Evolutionary conservation across 1,140 invertebrate genomes (phyloP).

Genomic region (Drosophila jambulina): DNA sequence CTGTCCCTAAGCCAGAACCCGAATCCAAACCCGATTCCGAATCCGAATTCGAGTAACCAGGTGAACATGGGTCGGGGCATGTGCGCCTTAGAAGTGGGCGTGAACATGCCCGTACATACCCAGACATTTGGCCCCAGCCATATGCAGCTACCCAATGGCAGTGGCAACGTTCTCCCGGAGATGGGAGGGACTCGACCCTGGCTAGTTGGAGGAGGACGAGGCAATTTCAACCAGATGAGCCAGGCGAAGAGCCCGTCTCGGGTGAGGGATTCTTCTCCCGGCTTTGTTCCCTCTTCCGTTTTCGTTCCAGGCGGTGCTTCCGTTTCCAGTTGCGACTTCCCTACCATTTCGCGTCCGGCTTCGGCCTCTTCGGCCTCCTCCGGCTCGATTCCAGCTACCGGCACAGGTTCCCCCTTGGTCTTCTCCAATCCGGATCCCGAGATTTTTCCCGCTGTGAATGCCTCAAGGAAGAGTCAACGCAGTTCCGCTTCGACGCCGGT

Average conservation of each 20-base stretch:
- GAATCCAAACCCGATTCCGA: not conserved
- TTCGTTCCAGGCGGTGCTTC: not conserved
- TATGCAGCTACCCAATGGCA: constrained; percentile 4
- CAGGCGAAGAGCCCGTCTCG: not conserved
- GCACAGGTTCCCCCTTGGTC: not conserved
- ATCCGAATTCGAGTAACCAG: not conserved
- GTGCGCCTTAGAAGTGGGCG: not conserved
- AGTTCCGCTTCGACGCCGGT: not conserved
- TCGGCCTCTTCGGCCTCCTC: not conserved
- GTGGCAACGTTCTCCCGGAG: too few relatives aligned
- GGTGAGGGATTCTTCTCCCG: not conserved
- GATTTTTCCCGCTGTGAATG: not conserved
- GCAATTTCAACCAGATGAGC: not conserved
- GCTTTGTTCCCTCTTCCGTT: not conserved
- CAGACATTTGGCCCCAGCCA: not conserved
- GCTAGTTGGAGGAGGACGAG: not conserved
- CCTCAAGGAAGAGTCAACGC: not conserved
- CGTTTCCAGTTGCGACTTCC: not conserved
- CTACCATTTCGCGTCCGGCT: not conserved
- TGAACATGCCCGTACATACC: not conserved
- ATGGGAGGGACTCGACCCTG: too few relatives aligned
- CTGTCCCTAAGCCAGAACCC: not conserved
- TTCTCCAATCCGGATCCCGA: not conserved
- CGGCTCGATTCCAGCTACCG: not conserved
- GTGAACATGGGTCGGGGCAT: not conserved